Base-by-base conservation (phyloP, 1,140 invertebrate genomes). In the Lithobius niger region DNA sequence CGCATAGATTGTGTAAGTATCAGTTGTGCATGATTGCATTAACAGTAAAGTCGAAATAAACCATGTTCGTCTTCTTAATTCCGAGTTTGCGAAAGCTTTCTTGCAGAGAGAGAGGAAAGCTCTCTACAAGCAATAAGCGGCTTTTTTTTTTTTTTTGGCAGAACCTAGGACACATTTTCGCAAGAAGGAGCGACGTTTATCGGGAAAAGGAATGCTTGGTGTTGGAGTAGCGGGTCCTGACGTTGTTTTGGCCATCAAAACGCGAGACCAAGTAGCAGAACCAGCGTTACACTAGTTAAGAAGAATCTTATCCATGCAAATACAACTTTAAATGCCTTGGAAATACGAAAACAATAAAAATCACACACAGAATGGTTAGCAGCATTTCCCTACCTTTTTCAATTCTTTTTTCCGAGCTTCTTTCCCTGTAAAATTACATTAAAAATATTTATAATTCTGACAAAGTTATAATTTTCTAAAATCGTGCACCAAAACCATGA, bases 371-470 rank as follows among this genome's bases (percentile, higher is more conserved):
- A 36, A 36, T n/a, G 6, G 31, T 36, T 3, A 49, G 10, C 15
- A 10, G 24, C 25, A 25, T 49, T 19, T n/a, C 57, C 3, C 56
- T 64, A 74, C 72, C 67, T 97, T 98, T 70, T 97, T 98, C 18
- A 97, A 70, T 73, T 98, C 94, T 69, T 92, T 92, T 71, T 96
- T 97, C 57, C 94, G 78, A 16, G 93, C 93, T 73, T 97, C 94
- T 76, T 97, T 97, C 67, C 92, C 90, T 92, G 61, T 56, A 75
- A 13, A 25, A 19, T 1, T 10, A 57, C 27, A 24, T 18, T 25
- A n/a, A 36, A 54, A 47, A 21, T 42, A 22, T 21, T 44, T 1
- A 26, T 16, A 52, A 27, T 18, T 25, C 6, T 24, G 26, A 45
- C 24, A 36, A 45, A 1, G 25, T 6, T 28, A 52, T 13, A 59